Base-by-base conservation (phyloP, 2,888 invertebrate species). In the Leptinotarsa tumamoca region DNA sequence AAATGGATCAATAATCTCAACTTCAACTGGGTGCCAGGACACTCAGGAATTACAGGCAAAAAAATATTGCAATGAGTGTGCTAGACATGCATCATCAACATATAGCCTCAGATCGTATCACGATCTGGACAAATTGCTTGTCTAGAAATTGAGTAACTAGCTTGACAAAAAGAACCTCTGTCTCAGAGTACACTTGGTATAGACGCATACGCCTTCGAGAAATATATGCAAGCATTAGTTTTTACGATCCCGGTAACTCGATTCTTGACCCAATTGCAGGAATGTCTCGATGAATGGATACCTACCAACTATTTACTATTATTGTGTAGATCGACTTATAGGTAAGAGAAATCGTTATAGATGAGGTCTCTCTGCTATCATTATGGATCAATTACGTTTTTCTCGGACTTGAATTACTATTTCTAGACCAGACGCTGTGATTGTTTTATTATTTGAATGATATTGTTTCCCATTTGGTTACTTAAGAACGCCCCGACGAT, bases 301-400 rank as follows among this genome's bases (percentile, higher is more conserved):
- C 71, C 68, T 69, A 72, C 61, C 63, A 56, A 68, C 71, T 77
- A 74, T 81, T 77, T 75, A 79, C 77, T 78, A 80, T 80, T 79
- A 81, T 78, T 78, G 78, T 78, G 69, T 74, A 58, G 68, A 75
- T 71, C 72, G 74, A 79, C 78, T 66, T 79, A 76, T 78, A 78
- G 72, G 72, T 75, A 76, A 75, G 80, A 79, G 81, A 81, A 80
- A 81, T 80, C 80, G 79, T 79, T 79, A 79, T 78, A 71, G 80
- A 79, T 81, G 78, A 81, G 75, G 79, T 75, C 69, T 79, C 67
- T 73, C 75, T 76, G 67, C 78, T 75, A 81, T 80, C 78, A 80
- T 80, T 81, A 80, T 77, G 76, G 81, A 81, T 80, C 82, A 81
- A 80, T 82, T 78, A 79, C 75, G 74, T 78, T 79, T 79, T 80